Conservation (phyloP, 1,140 invertebrate species). For the Bombus haemorrhoidalis region DNA sequence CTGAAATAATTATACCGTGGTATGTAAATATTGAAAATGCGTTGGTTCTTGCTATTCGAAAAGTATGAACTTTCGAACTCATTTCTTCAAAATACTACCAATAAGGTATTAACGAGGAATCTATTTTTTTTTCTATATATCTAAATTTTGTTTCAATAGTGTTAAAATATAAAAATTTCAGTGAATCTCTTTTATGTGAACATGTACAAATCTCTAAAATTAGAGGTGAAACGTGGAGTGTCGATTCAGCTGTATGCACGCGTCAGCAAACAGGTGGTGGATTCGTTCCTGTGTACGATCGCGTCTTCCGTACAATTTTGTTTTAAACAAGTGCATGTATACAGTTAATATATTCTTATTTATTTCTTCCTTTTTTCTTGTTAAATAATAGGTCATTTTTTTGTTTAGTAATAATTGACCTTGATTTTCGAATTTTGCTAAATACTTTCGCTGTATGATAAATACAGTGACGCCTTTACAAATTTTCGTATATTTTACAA, state of each 20-base stretch:
- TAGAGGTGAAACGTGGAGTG: not conserved
- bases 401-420: not conserved
- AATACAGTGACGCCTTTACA: too few species aligned
- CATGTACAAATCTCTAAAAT: not conserved
- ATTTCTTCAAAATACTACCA: too few species aligned
- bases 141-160: too few species aligned
- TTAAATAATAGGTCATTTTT: too few species aligned
- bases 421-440: not conserved
- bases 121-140: too few species aligned
- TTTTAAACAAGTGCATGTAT: not conserved
- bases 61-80: too few species aligned
- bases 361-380: not conserved
- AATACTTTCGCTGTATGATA: too few species aligned
- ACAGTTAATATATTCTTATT: not conserved
- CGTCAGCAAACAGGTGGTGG: conserved; percentile 46
- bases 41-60: too few species aligned
- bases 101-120: too few species aligned
- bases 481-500: too few species aligned
- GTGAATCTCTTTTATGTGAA: not conserved
- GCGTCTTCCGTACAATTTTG: not conserved
- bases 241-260: not conserved
- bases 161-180: not conserved
- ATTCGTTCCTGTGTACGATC: not conserved
- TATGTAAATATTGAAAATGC: too few species aligned
- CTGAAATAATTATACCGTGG: too few species aligned